Evolutionary conservation across 2,113 vertebrate genomes (phyloP).

Genomic region (Pyxicephalus adspersus): DNA sequence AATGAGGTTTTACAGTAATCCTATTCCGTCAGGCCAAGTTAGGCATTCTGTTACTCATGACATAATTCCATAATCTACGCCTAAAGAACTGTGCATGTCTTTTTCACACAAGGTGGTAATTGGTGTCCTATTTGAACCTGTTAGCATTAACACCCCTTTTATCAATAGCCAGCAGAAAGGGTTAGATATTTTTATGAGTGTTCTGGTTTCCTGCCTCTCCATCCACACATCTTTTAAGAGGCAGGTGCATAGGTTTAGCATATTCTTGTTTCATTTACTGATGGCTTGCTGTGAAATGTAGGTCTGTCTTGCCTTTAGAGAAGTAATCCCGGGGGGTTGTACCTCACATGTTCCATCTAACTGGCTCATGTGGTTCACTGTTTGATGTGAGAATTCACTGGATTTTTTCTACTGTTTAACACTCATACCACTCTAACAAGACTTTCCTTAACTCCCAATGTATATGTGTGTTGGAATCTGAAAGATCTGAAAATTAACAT

Average conservation of each 20-base stretch:
- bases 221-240: slow-evolving; percentile 37
- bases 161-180: neutral
- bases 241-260: slow-evolving; percentile 50
- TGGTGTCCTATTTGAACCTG: slow-evolving; percentile 44
- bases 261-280: slow-evolving; percentile 51
- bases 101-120: slow-evolving; percentile 40
- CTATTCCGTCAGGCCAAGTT: too few species aligned
- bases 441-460: neutral
- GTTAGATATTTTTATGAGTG: slow-evolving; percentile 44
- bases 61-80: too few species aligned
- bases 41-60: too few species aligned
- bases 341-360: slow-evolving; percentile 41
- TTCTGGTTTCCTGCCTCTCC: slow-evolving; percentile 51
- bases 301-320: slow-evolving; percentile 28
- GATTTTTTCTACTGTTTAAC: neutral
- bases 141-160: slow-evolving; percentile 11
- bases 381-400: slow-evolving; percentile 48
- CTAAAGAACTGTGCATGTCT: neutral
- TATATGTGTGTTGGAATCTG: neutral
- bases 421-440: neutral
- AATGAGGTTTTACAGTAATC: too few species aligned
- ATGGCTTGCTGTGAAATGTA: slow-evolving; percentile 52
- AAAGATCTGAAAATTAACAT: neutral
- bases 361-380: slow-evolving; percentile 20
- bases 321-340: slow-evolving; percentile 14